Evolutionary conservation across 2,888 invertebrate genomes (phyloP), one percentile per base, ranked within the genome.

Genomic region (Nowickia ferox): DNA sequence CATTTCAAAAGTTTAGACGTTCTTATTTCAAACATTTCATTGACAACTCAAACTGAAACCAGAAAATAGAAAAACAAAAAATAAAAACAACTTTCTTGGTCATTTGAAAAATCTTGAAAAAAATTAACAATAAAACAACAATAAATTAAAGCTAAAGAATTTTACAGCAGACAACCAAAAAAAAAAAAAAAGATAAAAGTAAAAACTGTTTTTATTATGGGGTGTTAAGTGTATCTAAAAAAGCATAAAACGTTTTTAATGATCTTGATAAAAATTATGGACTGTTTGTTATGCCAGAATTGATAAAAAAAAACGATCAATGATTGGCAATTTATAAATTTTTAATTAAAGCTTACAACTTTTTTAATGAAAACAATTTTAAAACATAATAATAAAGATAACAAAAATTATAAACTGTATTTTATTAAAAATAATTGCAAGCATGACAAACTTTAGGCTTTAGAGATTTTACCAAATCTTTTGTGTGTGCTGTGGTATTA

Each of bases 11-110:
- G 42, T 61, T 13, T 74, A 51, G 17, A 74, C 61, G 51, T 61
- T 74, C 61, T 15, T n/a, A 9, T 66, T 22, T 63, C 42, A 57
- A 76, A 66, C 19, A 66, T 46, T 15, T 77, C 77, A 77, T 77
- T 77, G 68, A 77, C 77, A 77, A 68, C 17, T 77, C n/a, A 1
- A 66, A 30, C 30, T 30, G 30, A 30, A 30, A 30, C 30, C 30
- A 30, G 30, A 30, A 30, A 65, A 22, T 68, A 55, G 4, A 22
- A 48, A 17, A 61, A 55, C n/a, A n/a, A 42, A 22, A 55, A 57
- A 22, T 22, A 48, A 46, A 17, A 61, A 51, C 61, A 63, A 61
- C 40, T 76, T 76, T 65, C 75, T 65, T 65, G 75, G 65, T 46
- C 75, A 65, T 44, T 13, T 38, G 6, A 55, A 22, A 55, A n/a